Evolutionary conservation across 2,797 vertebrate genomes (phyloP).

Genomic region (Falco cherrug): DNA sequence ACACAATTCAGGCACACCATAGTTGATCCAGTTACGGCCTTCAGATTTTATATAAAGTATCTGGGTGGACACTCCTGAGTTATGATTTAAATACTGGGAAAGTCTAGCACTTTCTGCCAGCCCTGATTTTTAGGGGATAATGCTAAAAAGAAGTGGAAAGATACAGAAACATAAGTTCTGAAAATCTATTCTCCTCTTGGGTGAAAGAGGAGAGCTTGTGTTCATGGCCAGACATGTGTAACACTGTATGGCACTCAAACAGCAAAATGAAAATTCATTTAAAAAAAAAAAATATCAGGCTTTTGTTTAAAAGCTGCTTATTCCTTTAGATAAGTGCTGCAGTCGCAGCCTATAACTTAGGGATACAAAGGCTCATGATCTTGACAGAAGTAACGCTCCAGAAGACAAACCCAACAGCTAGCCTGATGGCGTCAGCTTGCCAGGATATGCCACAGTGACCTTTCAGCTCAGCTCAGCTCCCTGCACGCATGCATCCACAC

Average conservation of each 20-base stretch:
- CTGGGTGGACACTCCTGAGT: neutral
- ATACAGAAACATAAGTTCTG: neutral
- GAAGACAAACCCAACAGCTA: neutral
- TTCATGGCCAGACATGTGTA: neutral
- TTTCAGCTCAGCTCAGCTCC: neutral
- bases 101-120: neutral
- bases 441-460: fast-evolving
- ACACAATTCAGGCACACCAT: neutral
- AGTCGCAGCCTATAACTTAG: neutral
- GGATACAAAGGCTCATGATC: neutral
- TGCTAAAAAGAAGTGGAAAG: neutral
- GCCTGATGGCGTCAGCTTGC: neutral
- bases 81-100: neutral
- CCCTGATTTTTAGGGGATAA: neutral
- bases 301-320: neutral
- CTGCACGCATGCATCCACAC: neutral
- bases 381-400: fast-evolving
- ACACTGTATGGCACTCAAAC: fast-evolving
- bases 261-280: neutral
- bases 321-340: neutral
- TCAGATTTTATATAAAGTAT: neutral
- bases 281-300: neutral
- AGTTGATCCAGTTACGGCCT: neutral
- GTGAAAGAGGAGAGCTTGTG: neutral
- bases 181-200: neutral